Evolutionary conservation across 2,888 invertebrate species (phyloP), one percentile per base, ranked within the genome.

Genomic region (Morpho achilles): DNA sequence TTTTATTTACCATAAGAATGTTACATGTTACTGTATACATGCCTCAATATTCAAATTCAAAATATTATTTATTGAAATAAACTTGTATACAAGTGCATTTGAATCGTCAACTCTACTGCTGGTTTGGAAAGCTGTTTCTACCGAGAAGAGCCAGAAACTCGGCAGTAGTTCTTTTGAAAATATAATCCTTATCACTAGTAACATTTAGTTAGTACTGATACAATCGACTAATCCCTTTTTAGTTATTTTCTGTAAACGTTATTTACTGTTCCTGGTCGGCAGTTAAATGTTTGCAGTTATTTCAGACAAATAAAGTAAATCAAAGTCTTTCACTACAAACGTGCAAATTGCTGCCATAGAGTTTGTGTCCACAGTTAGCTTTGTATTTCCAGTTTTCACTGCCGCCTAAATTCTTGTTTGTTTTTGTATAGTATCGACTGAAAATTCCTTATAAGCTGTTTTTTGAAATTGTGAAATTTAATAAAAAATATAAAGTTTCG

Each of bases 321-420:
- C 74, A 76, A 74, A 73, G 69, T 70, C 67, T 68, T 67, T 66
- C 59, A 59, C 61, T 58, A 62, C 65, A 67, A 63, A 62, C 64
- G 65, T 47, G 62, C 67, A 68, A 69, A 73, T 70, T 73, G 70
- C 68, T 68, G 66, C 68, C 67, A 66, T 69, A 66, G 59, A 70
- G 69, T 66, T 60, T 69, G 69, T 67, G 71, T 73, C 69, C 67
- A 73, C 72, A 72, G 71, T 73, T 67, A 67, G 71, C 76, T 77
- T 74, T 75, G 72, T 73, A 62, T 72, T 67, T 69, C 63, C 66
- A 66, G 68, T 72, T 69, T 69, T 65, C 71, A 22, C 16, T 50
- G 8, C 42, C 22, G 50, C 42, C 40, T 42, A 41, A 8, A 52
- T n/a, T 44, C 32, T 44, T 44, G 23, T 44, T 52, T 52, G 52